phyloP scores from a whole-genome alignment of 2,113 vertebrate species.

The rabbit (Oryctolagus cuniculus) region mOryCun1.1 NC_091432.1:178702001-178702500 shows the following conservation, averaged over 20 bases:
- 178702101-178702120: background rate
- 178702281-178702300: background rate
- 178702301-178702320: background rate
- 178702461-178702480: background rate
- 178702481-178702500: constrained; percentile 11
- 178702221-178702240: constrained; percentile 25
- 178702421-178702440: constrained; percentile 23
- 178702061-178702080: background rate
- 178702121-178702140: background rate
- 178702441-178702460: background rate
- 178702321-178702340: background rate
- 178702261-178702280: background rate
- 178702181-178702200: background rate
- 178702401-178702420: constrained; percentile 13
- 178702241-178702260: background rate
- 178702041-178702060: background rate
- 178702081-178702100: background rate
- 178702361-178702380: background rate
- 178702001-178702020: constrained; percentile 6
- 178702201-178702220: background rate
- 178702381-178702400: background rate
- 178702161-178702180: background rate
- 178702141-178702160: background rate
- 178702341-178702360: background rate
- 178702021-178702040: background rate